Base-by-base conservation (phyloP, 2,113 vertebrate genomes). In the Mustela nigripes region DNA sequence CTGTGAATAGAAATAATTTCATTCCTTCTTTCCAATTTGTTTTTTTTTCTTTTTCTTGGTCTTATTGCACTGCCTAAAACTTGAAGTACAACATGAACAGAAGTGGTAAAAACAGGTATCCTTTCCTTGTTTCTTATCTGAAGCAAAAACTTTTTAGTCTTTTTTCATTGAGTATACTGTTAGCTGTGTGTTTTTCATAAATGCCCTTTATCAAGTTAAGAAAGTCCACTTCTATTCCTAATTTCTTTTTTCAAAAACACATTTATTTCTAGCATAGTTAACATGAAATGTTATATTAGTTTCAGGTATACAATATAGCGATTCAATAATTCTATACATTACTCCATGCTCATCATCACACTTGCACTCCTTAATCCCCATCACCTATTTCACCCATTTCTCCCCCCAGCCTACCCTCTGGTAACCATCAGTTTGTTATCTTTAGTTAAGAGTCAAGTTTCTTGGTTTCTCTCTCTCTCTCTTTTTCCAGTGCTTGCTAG, bases 1-100 rank as follows among this genome's bases (percentile, higher is more conserved):
- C 21, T 74, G n/a, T 16, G 42, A 95, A 62, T 81, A 91, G 73
- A 60, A 53, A 88, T 71, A 93, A 78, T 63, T 93, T 74, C 12
- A 45, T 36, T 91, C 63, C 56, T 83, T 94, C 58, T 94, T 94
- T 84, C 56, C 50, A 62, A 39, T 86, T 36, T 95, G 58, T 11
- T 69, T 89, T 2, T 42, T 71, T 91, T 58, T 36, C 5, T 58
- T 80, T 65, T 65, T 81, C 24, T 89, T 91, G 60, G 9, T 26
- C n/a, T 58, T 63, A 63, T 63, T 96, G 19, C 22, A 76, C 63
- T 93, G 33, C 31, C 12, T 67, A 67, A 18, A 90, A 80, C 21
- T 82, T 76, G 39, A 14, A 63, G 19, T 83, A 78, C 5, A 83
- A 14, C 50, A 24, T 50, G 28, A 89, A 65, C 45, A 71, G 18